Percentiles rank a stretch among this genome's conserved stretches.
Conservation (phyloP, 2,888 invertebrate genomes). For the Volucella bombylans region DNA sequence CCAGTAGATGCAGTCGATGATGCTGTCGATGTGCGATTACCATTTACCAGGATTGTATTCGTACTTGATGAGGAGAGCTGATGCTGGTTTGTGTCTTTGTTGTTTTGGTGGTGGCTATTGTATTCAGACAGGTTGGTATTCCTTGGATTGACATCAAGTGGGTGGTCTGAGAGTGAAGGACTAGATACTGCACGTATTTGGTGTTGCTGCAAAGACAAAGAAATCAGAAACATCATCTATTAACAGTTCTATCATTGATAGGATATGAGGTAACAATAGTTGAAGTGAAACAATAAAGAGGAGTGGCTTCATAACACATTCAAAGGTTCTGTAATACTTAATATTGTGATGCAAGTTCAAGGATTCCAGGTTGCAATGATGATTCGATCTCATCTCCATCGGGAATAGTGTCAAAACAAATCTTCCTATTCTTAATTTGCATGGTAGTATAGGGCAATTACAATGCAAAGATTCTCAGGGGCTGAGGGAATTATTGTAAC, state of each 20-base stretch:
- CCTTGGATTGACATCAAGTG: slow-evolving; percentile 67
- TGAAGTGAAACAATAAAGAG: slow-evolving; percentile 27
- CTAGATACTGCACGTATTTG: slow-evolving; percentile 82
- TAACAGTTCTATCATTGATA: slow-evolving; percentile 40
- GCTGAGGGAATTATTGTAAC: too few species aligned
- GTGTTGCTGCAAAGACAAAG: slow-evolving; percentile 77
- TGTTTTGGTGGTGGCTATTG: slow-evolving; percentile 51
- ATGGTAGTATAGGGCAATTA: too few species aligned
- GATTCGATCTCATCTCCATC: background rate
- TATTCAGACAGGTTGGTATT: slow-evolving; percentile 62
- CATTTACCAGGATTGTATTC: slow-evolving; percentile 51
- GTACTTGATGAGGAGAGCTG: slow-evolving; percentile 34
- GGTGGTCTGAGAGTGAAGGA: slow-evolving; percentile 80
- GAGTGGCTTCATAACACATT: slow-evolving; percentile 28
- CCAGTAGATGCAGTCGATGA: slow-evolving; percentile 82
- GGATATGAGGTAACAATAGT: too few species aligned
- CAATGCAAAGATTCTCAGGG: too few species aligned
- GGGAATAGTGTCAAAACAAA: background rate
- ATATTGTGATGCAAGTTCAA: slow-evolving; percentile 51
- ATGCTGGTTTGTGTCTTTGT: slow-evolving; percentile 60
- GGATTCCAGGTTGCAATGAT: slow-evolving; percentile 24
- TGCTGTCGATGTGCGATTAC: slow-evolving; percentile 62
- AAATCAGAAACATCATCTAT: slow-evolving; percentile 43
- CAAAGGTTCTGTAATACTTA: slow-evolving; percentile 31
- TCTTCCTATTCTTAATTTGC: too few species aligned